Evolutionary conservation across 2,797 vertebrate species (phyloP), one percentile per base, ranked within the genome.

Genomic region (Coendou prehensilis): DNA sequence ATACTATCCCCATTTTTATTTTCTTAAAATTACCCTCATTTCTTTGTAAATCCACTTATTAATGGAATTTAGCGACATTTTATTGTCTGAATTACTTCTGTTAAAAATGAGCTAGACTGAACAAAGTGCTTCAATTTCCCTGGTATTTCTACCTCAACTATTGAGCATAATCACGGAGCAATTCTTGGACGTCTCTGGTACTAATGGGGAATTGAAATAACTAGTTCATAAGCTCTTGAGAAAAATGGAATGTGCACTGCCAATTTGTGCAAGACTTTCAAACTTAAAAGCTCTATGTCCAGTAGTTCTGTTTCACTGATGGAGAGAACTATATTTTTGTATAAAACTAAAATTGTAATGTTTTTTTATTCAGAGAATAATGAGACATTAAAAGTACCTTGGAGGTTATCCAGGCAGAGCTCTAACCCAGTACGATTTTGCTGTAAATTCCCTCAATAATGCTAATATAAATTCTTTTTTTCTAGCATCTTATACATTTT

Each of bases 141-240:
- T 94, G 86, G 97, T 93, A 81, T 86, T 93, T 86, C 41, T 59
- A 37, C 41, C 9, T 67, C 61, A 87, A 63, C 50, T 75, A 84
- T 84, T 87, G 91, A 96, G 69, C 59, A 69, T 89, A 96, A 95
- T 95, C 69, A 89, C 18, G 30, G 88, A 91, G 92, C 47, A 94
- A 89, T 96, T 95, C 50, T 83, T 91, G 45, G 50, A 95, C 0
- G 1, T 18, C 73, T 86, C 83, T 97, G 28, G 33, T 41, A 84
- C 76, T 89, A 96, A 94, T 89, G 50, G 75, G 9, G 54, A 81
- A 5, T 57, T 87, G 69, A 85, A 84, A 97, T 93, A 83, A 93
- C 63, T 94, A 94, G 96, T 91, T 97, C 33, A 89, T 73, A 94
- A 87, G 30, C 94, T 78, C 91, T 94, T 61, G 75, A 93, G 79